Base-by-base conservation (phyloP, 2,113 vertebrate species). In the Pituophis catenifer region DNA sequence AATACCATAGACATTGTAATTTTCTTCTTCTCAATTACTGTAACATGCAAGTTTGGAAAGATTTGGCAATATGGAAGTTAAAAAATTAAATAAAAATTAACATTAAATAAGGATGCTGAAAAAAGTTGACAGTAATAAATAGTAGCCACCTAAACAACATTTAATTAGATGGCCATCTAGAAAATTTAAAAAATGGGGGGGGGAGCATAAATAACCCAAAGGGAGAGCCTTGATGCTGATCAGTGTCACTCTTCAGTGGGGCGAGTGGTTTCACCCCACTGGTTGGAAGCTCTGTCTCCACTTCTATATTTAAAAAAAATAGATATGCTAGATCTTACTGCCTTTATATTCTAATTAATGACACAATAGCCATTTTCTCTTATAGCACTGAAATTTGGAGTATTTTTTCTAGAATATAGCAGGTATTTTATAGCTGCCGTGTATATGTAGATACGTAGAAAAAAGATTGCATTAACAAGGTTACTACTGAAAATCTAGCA, bases 381-480 rank as follows among this genome's bases (percentile, higher is more conserved):
- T 91, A 89, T 92, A 91, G 86, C 29, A 91, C 86, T 91, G 94
- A 93, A 95, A 89, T 96, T 86, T 86, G 88, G 57, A 95, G 54
- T 81, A 94, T 94, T 93, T 92, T 91, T 85, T 95, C 96, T 95
- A 92, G 95, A 95, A 95, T 93, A 58, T 9, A 81, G 33, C 33
- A 81, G 70, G 7, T 10, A 94, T 96, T 96, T 86, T 52, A 94
- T 95, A 94, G 53, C 33, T 95, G 93, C 86, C 95, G 91, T 33
- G 50, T 81, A 58, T 62, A 44, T 86, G 54, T 91, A 75, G 57
- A 58, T 93, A 86, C 93, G 89, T 94, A 89, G 91, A 94, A 96
- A 95, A 96, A 89, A 93, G 95, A 96, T 95, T 54, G 91, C 96
- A 94, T 93, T 95, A 93, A 94, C 58, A 93, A 15, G 52, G 75